phyloP scores from a whole-genome alignment of 2,797 vertebrate genomes.

The Euthynnus affinis region DNA sequence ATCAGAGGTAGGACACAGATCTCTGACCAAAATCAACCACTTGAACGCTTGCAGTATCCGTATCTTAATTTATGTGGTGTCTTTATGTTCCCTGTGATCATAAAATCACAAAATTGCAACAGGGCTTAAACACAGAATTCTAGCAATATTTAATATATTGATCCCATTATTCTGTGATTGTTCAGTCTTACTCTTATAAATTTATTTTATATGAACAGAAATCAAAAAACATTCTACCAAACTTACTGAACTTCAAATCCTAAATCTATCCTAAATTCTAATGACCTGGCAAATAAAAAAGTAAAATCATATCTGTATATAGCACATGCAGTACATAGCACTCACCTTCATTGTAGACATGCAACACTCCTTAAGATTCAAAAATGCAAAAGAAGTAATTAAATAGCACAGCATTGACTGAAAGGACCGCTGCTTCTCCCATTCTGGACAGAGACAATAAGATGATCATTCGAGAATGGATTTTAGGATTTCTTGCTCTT shows the following conservation, averaged over 20 bases:
- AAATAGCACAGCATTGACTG: not conserved
- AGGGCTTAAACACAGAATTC: not conserved
- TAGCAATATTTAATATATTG: not conserved
- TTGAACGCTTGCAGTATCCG: not conserved
- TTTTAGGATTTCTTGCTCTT: slow-evolving; percentile 7
- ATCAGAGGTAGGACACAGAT: slow-evolving; percentile 12
- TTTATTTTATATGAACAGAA: not conserved
- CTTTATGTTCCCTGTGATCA: slow-evolving; percentile 16
- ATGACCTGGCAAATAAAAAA: slow-evolving; percentile 1
- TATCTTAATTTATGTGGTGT: not conserved
- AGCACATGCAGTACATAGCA: not conserved
- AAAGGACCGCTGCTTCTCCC: slow-evolving; percentile 4
- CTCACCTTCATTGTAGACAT: slow-evolving; percentile 46
- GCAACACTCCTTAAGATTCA: not conserved
- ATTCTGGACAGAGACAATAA: not conserved
- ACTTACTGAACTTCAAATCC: not conserved
- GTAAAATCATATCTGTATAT: not conserved
- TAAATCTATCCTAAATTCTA: not conserved
- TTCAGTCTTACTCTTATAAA: not conserved
- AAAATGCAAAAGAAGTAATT: slow-evolving; percentile 3
- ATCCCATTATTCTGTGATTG: not conserved
- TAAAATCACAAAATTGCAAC: not conserved
- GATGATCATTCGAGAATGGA: not conserved
- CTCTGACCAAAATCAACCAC: not conserved
- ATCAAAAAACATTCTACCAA: not conserved